Evolutionary conservation across 2,113 vertebrate genomes (phyloP).

Genomic region (Lampris megalopsis): DNA sequence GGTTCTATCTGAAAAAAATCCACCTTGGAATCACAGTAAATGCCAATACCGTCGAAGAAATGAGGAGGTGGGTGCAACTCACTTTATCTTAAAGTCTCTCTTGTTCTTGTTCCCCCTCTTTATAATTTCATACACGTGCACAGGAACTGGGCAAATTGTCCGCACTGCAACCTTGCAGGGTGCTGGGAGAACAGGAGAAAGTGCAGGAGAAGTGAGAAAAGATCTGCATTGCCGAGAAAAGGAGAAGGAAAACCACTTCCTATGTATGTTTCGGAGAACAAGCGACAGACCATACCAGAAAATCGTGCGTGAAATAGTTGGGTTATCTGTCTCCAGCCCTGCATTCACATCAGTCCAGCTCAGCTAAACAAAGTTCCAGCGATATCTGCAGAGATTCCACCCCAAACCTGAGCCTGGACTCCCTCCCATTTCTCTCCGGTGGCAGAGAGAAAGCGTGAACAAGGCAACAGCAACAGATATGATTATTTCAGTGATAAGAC

Average conservation of each 20-base stretch:
- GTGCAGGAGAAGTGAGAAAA: too few relatives aligned
- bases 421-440: background rate
- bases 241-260: too few relatives aligned
- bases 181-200: too few relatives aligned
- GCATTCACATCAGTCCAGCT: constrained; percentile 2
- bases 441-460: background rate
- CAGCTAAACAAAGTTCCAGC: background rate
- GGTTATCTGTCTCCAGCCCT: background rate
- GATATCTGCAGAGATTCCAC: background rate
- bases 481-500: constrained; percentile 5
- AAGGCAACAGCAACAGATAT: constrained; percentile 5
- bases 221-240: too few relatives aligned
- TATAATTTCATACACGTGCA: background rate
- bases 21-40: background rate
- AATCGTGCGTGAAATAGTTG: background rate
- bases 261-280: too few relatives aligned
- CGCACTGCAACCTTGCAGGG: too few relatives aligned
- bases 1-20: background rate
- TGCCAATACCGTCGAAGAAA: background rate
- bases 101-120: too few relatives aligned
- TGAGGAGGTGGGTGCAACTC: background rate
- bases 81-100: background rate
- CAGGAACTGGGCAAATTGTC: constrained; percentile 7
- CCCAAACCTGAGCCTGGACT: background rate
- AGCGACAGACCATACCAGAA: background rate